Conservation (phyloP, 2,888 invertebrate genomes). For the Laothoe populi region DNA sequence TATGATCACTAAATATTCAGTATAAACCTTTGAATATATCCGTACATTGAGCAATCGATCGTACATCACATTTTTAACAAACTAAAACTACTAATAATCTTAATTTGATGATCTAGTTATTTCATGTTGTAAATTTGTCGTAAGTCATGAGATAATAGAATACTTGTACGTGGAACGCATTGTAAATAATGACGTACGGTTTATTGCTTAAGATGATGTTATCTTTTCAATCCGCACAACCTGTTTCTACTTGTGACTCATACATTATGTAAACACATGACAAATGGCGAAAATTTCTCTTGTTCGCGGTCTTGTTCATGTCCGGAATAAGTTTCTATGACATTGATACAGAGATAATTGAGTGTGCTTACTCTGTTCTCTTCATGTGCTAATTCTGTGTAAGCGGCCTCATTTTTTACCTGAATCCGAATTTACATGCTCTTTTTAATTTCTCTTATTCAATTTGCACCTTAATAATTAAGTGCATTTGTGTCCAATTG, state of each 20-base stretch:
- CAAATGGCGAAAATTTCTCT: slow-evolving; percentile 51
- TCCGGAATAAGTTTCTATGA: slow-evolving; percentile 36
- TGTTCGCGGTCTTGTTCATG: slow-evolving; percentile 41
- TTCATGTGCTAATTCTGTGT: slow-evolving; percentile 14
- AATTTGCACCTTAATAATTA: slow-evolving; percentile 6
- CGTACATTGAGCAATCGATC: too few relatives aligned
- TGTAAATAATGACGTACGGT: slow-evolving; percentile 15
- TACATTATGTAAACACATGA: slow-evolving; percentile 58
- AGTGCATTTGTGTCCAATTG: background rate
- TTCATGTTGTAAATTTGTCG: background rate
- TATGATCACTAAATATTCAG: too few relatives aligned
- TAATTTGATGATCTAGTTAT: background rate
- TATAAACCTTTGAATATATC: background rate
- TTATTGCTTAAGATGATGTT: slow-evolving; percentile 35
- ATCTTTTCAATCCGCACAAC: slow-evolving; percentile 31
- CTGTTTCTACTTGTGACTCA: slow-evolving; percentile 44
- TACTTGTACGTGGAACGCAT: background rate
- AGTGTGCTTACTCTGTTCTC: background rate
- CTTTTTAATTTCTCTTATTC: background rate
- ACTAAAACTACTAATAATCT: too few relatives aligned
- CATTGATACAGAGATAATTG: background rate
- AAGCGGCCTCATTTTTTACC: background rate
- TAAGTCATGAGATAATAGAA: background rate
- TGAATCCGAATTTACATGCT: background rate
- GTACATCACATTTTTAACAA: background rate